Evolutionary conservation across 2,113 vertebrate genomes (phyloP).

Genomic region (Eretmochelys imbricata): DNA sequence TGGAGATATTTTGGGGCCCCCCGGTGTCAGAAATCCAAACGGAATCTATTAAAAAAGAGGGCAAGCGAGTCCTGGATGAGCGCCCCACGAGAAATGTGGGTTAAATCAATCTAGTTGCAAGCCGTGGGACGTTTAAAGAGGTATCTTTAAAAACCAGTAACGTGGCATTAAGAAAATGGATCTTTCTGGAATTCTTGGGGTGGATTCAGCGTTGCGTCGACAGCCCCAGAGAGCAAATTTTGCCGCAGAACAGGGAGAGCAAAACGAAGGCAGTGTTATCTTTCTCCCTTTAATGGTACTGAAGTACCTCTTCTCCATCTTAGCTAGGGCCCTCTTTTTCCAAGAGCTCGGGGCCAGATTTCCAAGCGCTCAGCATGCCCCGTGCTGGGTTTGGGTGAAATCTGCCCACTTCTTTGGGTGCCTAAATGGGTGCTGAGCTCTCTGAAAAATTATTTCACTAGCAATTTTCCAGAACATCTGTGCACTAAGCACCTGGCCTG

Average conservation of each 20-base stretch:
- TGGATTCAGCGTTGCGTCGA: not conserved
- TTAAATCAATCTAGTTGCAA: not conserved
- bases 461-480: not conserved
- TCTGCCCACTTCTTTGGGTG: not conserved
- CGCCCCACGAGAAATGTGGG: not conserved
- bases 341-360: not conserved
- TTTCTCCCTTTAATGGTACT: not conserved
- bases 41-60: not conserved
- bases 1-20: not conserved
- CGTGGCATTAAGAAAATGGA: not conserved
- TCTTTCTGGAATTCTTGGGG: not conserved
- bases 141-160: not conserved
- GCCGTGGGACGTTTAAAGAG: not conserved
- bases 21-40: not conserved
- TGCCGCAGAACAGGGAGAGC: not conserved
- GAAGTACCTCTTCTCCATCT: not conserved
- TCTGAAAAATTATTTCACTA: not conserved
- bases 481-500: not conserved
- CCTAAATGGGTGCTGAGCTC: not conserved
- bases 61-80: not conserved
- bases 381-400: not conserved
- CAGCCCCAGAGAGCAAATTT: not conserved
- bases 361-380: not conserved
- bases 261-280: not conserved
- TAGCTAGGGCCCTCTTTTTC: not conserved